phyloP scores from a whole-genome alignment of 2,113 vertebrate species.

The Pachyramphus minor region DNA sequence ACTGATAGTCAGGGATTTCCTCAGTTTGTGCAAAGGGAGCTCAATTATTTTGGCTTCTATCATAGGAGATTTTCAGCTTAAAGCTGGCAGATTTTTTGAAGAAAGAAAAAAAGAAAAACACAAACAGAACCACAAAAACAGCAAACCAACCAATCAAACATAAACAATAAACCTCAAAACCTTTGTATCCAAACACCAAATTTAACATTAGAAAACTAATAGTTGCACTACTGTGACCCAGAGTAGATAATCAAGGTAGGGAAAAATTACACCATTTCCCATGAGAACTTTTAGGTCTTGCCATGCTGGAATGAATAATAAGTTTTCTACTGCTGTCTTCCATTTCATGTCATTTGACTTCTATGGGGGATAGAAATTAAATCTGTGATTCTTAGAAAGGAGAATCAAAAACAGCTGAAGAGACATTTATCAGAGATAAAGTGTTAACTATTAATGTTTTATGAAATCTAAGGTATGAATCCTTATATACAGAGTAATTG shows the following conservation, averaged over 20 bases:
- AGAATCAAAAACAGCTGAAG: background rate
- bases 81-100: background rate
- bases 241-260: background rate
- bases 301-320: background rate
- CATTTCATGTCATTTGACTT: background rate
- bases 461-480: background rate
- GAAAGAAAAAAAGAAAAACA: background rate
- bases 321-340: background rate
- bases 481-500: background rate
- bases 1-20: background rate
- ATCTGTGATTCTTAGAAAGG: background rate
- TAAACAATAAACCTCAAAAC: fast-evolving
- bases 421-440: background rate
- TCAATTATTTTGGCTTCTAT: background rate
- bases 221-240: background rate
- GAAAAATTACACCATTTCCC: background rate
- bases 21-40: background rate
- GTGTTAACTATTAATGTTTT: background rate
- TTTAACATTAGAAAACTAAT: background rate
- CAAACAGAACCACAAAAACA: fast-evolving
- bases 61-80: background rate
- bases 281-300: background rate
- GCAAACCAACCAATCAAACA: fast-evolving
- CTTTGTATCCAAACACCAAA: background rate
- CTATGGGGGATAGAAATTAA: fast-evolving